Conservation (phyloP, 2,797 vertebrate genomes). For the Cyclopterus lumpus region DNA sequence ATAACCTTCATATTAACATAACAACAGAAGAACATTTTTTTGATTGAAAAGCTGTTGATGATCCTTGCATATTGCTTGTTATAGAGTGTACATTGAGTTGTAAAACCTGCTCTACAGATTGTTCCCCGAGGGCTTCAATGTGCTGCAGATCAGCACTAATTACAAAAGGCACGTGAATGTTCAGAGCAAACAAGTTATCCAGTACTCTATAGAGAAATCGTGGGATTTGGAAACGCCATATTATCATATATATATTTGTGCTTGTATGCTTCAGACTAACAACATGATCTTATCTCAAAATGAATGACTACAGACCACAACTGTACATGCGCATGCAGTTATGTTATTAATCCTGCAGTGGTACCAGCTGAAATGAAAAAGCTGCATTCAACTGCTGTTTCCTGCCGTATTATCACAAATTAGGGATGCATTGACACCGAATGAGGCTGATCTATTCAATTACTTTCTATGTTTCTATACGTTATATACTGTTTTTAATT, state of each 20-base stretch:
- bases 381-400: too few relatives aligned
- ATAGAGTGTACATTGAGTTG: background rate
- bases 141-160: too few relatives aligned
- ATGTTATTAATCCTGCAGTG: background rate
- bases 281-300: too few relatives aligned
- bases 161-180: background rate
- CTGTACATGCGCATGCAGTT: background rate
- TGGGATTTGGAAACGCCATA: background rate
- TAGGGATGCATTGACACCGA: too few relatives aligned
- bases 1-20: background rate
- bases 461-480: too few relatives aligned
- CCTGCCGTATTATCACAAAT: background rate
- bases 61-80: too few relatives aligned
- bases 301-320: background rate
- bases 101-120: background rate
- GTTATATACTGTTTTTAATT: too few relatives aligned
- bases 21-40: background rate
- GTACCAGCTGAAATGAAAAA: too few relatives aligned
- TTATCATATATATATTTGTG: background rate
- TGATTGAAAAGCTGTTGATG: background rate
- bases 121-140: too few relatives aligned
- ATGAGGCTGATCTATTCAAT: background rate
- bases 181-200: background rate
- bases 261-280: background rate
- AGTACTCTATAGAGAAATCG: background rate